Percentiles rank a stretch among this genome's conserved stretches.
Conservation (phyloP, 2,113 vertebrate species). For the Brachirus orientalis region DNA sequence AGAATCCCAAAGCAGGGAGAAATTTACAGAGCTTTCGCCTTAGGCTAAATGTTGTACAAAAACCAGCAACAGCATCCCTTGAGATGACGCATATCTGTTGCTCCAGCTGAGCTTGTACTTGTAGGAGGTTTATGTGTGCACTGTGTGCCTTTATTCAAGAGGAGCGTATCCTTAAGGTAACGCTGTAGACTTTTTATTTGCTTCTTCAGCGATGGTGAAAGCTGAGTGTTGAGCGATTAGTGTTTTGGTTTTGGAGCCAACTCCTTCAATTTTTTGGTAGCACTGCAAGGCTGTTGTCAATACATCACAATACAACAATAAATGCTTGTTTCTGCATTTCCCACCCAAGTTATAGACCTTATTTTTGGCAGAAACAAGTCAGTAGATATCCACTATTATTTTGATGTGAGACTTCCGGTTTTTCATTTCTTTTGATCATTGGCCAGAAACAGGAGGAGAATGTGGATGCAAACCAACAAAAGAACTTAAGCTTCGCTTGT, state of each 20-base stretch:
- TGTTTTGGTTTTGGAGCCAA: conserved; percentile 53
- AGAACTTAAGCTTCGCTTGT: no score
- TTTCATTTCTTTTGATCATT: no score
- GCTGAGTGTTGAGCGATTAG: conserved; percentile 63
- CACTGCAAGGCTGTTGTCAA: conserved; percentile 50
- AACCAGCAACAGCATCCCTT: conserved; percentile 78
- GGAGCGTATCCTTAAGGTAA: conserved; percentile 73
- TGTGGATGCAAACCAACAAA: no score
- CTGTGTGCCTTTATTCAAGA: conserved; percentile 73
- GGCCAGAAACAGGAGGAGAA: no score
- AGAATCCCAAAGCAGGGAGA: conserved; percentile 77
- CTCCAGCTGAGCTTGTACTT: conserved; percentile 80
- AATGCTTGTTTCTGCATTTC: conserved; percentile 44
- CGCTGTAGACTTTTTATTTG: conserved; percentile 67
- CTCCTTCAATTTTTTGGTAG: conserved; percentile 58
- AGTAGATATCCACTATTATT: no score
- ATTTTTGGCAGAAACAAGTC: no score
- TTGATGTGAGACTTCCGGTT: no score
- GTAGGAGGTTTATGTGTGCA: conserved; percentile 77
- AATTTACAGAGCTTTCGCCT: conserved; percentile 80
- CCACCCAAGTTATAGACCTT: background rate
- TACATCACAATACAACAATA: conserved; percentile 5
- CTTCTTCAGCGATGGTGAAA: conserved; percentile 42
- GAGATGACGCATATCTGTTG: conserved; percentile 78
- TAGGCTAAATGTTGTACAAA: conserved; percentile 81